Conservation (phyloP, 2,888 invertebrate genomes). For the Dioctria linearis region DNA sequence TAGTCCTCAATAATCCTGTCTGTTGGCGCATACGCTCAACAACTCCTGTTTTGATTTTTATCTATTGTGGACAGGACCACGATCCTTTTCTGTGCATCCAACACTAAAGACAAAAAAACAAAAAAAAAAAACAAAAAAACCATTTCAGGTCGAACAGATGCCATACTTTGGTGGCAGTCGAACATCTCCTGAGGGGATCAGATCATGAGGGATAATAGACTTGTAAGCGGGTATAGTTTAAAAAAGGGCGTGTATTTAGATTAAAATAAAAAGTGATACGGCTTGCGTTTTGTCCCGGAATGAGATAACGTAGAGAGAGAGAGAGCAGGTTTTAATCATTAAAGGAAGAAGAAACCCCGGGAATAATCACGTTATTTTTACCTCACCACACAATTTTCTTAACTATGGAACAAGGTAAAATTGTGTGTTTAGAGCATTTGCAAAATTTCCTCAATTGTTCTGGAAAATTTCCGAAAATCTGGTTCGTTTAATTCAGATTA, state of each 20-base stretch:
- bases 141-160: constrained; percentile 38
- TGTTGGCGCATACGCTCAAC: neutral
- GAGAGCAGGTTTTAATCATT: neutral
- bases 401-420: neutral
- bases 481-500: neutral
- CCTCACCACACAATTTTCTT: neutral
- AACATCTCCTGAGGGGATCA: constrained; percentile 20
- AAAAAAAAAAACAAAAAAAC: constrained; percentile 19
- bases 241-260: constrained; percentile 41
- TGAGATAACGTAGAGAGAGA: constrained; percentile 10
- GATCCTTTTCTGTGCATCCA: constrained; percentile 31
- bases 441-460: neutral
- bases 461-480: neutral
- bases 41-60: constrained; percentile 48
- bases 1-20: constrained; percentile 12
- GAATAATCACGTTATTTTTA: constrained; percentile 19
- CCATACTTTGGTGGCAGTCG: constrained; percentile 10
- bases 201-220: constrained; percentile 34
- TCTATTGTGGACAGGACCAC: constrained; percentile 27
- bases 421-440: neutral
- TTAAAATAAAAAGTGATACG: constrained; percentile 26
- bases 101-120: neutral
- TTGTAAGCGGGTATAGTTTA: constrained; percentile 28
- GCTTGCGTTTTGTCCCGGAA: constrained; percentile 1
- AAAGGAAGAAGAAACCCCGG: neutral